Base-by-base conservation (phyloP, 2,113 vertebrate species). In the Gallinago undulata region DNA sequence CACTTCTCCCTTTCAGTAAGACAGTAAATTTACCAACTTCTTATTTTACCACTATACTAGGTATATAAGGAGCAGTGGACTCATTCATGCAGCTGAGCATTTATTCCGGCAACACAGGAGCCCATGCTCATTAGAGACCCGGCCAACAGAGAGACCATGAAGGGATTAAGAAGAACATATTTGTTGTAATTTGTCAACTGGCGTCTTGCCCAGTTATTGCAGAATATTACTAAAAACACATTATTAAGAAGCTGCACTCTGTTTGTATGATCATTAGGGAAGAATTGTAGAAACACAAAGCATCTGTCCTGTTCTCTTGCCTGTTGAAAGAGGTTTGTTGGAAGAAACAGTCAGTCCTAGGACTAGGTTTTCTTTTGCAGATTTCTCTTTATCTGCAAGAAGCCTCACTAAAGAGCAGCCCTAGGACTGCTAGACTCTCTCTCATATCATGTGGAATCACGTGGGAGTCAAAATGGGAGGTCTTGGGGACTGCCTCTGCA, bases 141-240 rank as follows among this genome's bases (percentile, higher is more conserved):
- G 14, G 35, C 39, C 66, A 84, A 80, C 22, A 73, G 19, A 18
- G 33, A 72, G 48, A 31, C 13, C 10, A 1, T 47, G 39, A 45
- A 74, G 25, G 53, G 57, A 89, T 95, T 95, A 90, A 92, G 77
- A 45, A 62, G 62, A 55, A 84, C 41, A 2, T 37, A 59, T 70
- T 96, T 94, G 53, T 68, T 82, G 35, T 62, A 72, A 94, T 89
- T 82, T 93, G 35, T 60, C 50, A 79, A 39, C 57, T 93, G 89
- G 77, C 66, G 57, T 45, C 66, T 78, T 82, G 66, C 74, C 73
- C 62, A 57, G 31, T 79, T 87, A 53, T 37, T 84, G 24, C 53
- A 87, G 60, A 84, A 53, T 89, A 75, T 85, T 89, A 84, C 60
- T 53, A 64, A 92, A 90, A 86, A 45, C 24, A 60, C 17, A 75